Base-by-base conservation (phyloP, 1,140 invertebrate species). In the Eriosoma lanigerum region DNA sequence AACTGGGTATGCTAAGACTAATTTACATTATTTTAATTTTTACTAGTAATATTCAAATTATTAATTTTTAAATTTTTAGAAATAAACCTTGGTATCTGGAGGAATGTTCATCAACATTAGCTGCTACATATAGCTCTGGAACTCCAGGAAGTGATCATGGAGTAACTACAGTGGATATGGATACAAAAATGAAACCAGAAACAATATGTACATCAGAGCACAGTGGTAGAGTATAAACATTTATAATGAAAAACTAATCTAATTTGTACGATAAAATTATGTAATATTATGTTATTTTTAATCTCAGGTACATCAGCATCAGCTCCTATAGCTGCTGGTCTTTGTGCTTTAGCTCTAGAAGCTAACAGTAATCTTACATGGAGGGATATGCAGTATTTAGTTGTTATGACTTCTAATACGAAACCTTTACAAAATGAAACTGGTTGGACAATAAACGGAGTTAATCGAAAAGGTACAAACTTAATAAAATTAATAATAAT, bases 371-470 rank as follows among this genome's bases (percentile, higher is more conserved):
- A 93, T 83, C 89, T 99, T 38, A 98, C 95, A 3, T 99, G 97
- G 97, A 88, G 97, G 82, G 97, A 98, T 85, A 94, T 99, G 91
- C 96, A 98, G 85, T 95, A 98, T 86, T 95, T 98, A 84, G 92
- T 94, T 81, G 92, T 93, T 17, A 88, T 93, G 81, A 94, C 94
- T n/a, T 93, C 94, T n/a, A 90, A 92, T 83, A 93, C 93, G 3
- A 92, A 92, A 50, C 93, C 95, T 84, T 88, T 98, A 26, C 90
- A 91, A 81, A 84, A 86, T 60, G 90, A 94, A 32, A 87, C 88
- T 21, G 93, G 95, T 83, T 98, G 96, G 96, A 89, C 91, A 29
- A 91, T 89, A 9, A 93, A 93, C 85, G 92, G 91, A 4, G 90
- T 92, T 58, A 90, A 90, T 1, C 87, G 91, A 84, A 91, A 91